Percentiles rank a stretch among this genome's conserved stretches.
These are phyloP conservation scores for Trichopria drosophilae DNA, from an alignment of 2,888 invertebrate genomes.

Conservation along the genomic window DNA sequence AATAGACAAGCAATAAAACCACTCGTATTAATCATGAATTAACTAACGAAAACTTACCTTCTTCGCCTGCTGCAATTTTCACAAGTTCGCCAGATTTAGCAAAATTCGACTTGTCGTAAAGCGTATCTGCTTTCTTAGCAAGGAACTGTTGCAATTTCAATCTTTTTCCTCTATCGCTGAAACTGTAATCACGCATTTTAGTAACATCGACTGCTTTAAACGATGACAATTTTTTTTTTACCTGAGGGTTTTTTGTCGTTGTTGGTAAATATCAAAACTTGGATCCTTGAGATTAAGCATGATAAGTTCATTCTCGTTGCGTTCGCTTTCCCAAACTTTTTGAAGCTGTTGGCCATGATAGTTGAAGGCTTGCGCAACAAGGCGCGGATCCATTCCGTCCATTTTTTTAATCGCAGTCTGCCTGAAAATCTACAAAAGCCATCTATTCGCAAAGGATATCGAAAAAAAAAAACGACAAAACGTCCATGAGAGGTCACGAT, in stretches of 20 bases:
- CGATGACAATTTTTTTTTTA: conserved; percentile 31
- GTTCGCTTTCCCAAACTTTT: conserved; percentile 85
- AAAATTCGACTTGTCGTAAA: conserved; percentile 65
- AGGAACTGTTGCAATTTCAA: conserved; percentile 85
- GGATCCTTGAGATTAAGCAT: conserved; percentile 67
- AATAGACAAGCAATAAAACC: too few relatives aligned
- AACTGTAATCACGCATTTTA: conserved; percentile 54
- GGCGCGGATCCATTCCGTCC: conserved; percentile 62
- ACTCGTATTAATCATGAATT: conserved; percentile 17
- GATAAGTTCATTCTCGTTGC: conserved; percentile 74
- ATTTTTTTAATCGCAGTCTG: conserved; percentile 49
- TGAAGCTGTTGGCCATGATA: conserved; percentile 86
- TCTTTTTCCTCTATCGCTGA: conserved; percentile 81
- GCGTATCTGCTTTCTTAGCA: conserved; percentile 77
- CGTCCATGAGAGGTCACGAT: too few relatives aligned
- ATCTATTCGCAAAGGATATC: conserved; percentile 29
- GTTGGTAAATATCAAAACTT: conserved; percentile 76
- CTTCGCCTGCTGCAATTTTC: conserved; percentile 61
- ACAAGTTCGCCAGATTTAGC: conserved; percentile 46
- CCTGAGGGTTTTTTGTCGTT: conserved; percentile 78
- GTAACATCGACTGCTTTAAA: conserved; percentile 8
- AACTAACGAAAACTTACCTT: conserved; percentile 62
- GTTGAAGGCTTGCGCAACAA: conserved; percentile 74
- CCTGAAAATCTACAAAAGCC: conserved; percentile 49
- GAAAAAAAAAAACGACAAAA: conserved; percentile 10